phyloP scores from a whole-genome alignment of 2,113 vertebrate species.

The Piprites chloris region DNA sequence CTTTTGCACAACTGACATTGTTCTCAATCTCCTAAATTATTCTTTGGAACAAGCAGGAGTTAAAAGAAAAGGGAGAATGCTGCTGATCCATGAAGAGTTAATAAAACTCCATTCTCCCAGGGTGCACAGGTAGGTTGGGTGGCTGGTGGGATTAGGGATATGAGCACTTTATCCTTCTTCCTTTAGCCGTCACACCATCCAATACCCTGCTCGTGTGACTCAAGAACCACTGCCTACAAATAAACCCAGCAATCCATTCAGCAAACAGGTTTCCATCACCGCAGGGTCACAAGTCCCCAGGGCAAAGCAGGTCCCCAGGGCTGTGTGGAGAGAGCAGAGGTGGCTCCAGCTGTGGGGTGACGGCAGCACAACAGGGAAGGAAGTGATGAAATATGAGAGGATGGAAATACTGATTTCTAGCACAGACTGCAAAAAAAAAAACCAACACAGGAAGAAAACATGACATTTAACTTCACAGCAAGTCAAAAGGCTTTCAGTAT shows the following conservation, averaged over 20 bases:
- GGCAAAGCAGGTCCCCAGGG: not conserved
- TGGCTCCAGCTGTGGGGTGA: not conserved
- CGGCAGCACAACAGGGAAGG: fast-evolving
- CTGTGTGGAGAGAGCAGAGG: not conserved
- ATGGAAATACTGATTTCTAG: not conserved
- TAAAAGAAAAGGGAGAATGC: not conserved
- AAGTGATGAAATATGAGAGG: not conserved
- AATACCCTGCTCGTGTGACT: not conserved
- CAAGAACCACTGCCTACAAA: not conserved
- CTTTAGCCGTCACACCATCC: not conserved
- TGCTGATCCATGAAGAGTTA: not conserved
- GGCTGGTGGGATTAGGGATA: not conserved
- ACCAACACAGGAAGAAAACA: not conserved
- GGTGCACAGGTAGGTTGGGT: not conserved
- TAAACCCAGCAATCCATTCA: not conserved
- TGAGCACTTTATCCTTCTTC: not conserved
- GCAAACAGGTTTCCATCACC: not conserved
- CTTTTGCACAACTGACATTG: not conserved
- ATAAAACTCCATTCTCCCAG: not conserved
- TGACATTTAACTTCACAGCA: not conserved
- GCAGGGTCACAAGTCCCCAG: not conserved
- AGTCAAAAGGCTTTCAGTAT: not conserved
- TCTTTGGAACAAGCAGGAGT: not conserved
- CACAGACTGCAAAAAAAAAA: not conserved
- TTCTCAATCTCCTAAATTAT: not conserved